Evolutionary conservation across 2,113 vertebrate species (phyloP), one percentile per base, ranked within the genome.

Genomic region (Nycticryphes semicollaris): DNA sequence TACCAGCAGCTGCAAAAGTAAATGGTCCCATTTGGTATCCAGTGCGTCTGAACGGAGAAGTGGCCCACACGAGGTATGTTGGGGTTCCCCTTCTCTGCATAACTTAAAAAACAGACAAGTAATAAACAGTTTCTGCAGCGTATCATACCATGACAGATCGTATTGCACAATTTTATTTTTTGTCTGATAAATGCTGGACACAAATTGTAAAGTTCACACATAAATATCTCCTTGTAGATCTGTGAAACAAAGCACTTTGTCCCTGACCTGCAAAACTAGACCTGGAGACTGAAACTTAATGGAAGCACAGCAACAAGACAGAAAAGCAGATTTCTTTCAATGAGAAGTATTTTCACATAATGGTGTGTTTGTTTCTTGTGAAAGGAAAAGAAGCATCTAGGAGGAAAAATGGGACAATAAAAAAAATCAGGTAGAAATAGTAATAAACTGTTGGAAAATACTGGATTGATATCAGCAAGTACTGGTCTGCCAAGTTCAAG

Each of bases 1-100:
- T 72, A 79, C 80, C 83, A 93, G 88, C 95, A 96, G 92, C 92
- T 97, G 95, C 90, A 96, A 89, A 82, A 95, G 69, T 84, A 89
- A 96, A 92, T 89, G 66, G 86, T 84, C 56, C 69, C 81, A 73
- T 89, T 93, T 96, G 89, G 84, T 78, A 84, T 84, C 60, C 73
- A 90, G 31, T 0, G 3, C 0, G 0, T 64, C 45, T 1, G 3
- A 45, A 41, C 2, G 2, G 53, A 93, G 74, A 90, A 92, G 31
- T 69, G 31, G 66, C n/a, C 57, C 63, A 63, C 0, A 0, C 47
- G 66, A 84, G 18, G 39, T 66, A 69, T 60, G 39, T 7, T 84
- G 53, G 30, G 47, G 45, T 87, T 51, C 51, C 43, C n/a, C 1
- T 43, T 2, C 12, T 27, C 37, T 3, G 6, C 63, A n/a, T 64